phyloP scores from a whole-genome alignment of 1,140 invertebrate species.

The Saxidomus purpurata region DNA sequence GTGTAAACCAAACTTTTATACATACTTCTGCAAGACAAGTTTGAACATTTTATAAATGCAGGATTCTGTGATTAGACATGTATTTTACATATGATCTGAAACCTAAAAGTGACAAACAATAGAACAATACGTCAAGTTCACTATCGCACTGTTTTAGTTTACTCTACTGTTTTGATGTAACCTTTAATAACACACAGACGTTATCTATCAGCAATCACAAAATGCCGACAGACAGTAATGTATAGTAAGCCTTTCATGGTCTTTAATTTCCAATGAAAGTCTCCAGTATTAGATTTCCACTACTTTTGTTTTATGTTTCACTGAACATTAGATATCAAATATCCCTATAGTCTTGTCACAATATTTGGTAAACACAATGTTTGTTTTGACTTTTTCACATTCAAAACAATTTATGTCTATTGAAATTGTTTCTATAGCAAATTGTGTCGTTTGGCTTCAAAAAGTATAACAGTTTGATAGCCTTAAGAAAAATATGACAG shows the following conservation, averaged over 20 bases:
- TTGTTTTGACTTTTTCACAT: too few relatives aligned
- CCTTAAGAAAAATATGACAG: too few relatives aligned
- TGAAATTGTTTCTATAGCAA: too few relatives aligned
- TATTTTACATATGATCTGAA: conserved; percentile 7
- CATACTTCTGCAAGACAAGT: background rate
- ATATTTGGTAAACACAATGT: too few relatives aligned
- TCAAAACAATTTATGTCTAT: too few relatives aligned
- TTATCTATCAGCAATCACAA: background rate
- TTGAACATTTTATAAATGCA: background rate
- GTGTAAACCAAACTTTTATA: too few relatives aligned
- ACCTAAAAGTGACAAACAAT: background rate
- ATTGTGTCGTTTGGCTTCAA: too few relatives aligned
- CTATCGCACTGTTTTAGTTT: background rate
- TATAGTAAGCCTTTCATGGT: background rate
- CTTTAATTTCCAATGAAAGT: background rate
- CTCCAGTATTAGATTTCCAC: background rate
- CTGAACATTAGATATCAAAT: background rate
- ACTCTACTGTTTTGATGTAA: background rate
- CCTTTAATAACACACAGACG: background rate
- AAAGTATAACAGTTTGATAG: too few relatives aligned
- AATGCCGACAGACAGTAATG: background rate
- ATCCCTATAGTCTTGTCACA: background rate
- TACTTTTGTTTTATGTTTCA: background rate
- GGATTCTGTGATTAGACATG: background rate
- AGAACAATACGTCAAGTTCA: background rate